Evolutionary conservation across 2,797 vertebrate species (phyloP), one percentile per base, ranked within the genome.

Genomic region (Paguma larvata): DNA sequence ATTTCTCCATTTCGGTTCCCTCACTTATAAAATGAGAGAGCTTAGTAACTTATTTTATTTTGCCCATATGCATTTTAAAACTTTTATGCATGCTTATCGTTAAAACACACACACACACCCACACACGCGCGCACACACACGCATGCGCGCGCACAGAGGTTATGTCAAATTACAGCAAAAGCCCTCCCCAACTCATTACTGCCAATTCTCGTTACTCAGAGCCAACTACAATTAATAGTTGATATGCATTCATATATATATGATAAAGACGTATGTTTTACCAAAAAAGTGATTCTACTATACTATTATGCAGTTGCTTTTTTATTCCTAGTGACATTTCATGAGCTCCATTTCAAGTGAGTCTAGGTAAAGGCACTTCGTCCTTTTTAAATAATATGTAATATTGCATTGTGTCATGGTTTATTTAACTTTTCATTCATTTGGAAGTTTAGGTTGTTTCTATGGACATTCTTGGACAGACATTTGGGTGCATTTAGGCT

Each of bases 381-480:
- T 44, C n/a, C 38, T 84, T 77, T 80, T 62, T 2, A 67, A 95
- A 85, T 90, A 27, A 32, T 56, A 21, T 0, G 15, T 88, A 75
- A 53, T 32, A 92, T 65, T 34, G 83, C 3, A 25, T 38, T 68
- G 1, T 25, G 6, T 15, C 5, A 9, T n/a, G 12, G 21, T 62
- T 92, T 94, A 86, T 32, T 68, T 63, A 59, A 70, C 3, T 77
- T 88, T 72, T 83, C 63, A 85, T 65, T 15, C 83, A 59, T 67
- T 85, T 85, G 32, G 18, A 96, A 96, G 91, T 38, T 82, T 44
- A 83, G 44, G 14, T 34, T 16, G 48, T 91, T 94, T 62, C 51
- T 51, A 77, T 72, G 53, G 95, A 79, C 9, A 30, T 72, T 83
- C 62, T 80, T 79, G 32, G 32, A 44, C 16, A 70, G 62, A 59